phyloP scores from a whole-genome alignment of 2,888 invertebrate species.

The Pomacea canaliculata region DNA sequence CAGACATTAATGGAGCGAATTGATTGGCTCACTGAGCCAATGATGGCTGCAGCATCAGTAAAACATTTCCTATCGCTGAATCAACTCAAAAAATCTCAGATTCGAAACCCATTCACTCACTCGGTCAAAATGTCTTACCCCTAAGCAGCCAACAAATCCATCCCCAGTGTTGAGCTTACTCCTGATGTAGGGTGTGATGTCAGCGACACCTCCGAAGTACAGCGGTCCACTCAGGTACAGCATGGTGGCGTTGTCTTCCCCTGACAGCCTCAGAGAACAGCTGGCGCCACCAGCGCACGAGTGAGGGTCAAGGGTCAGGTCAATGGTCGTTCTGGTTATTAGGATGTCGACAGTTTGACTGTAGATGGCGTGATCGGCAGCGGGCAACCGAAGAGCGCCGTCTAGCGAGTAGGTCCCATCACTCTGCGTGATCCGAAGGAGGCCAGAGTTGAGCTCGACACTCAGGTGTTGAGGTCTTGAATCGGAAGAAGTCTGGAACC shows the following conservation, averaged over 20 bases:
- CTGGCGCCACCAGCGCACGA: constrained; percentile 32
- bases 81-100: too few species aligned
- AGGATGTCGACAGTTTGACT: constrained; percentile 40
- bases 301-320: constrained; percentile 44
- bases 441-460: constrained; percentile 38
- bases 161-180: constrained; percentile 46
- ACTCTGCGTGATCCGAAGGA: constrained; percentile 39
- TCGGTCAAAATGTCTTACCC: constrained; percentile 42
- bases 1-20: too few species aligned
- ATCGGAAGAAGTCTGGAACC: constrained; percentile 26
- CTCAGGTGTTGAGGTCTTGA: constrained; percentile 45
- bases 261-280: constrained; percentile 41
- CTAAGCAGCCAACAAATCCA: constrained; percentile 59
- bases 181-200: constrained; percentile 52
- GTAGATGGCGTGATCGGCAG: constrained; percentile 30
- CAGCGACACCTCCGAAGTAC: constrained; percentile 48
- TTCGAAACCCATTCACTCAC: too few species aligned
- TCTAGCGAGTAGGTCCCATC: constrained; percentile 37
- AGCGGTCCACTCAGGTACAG: constrained; percentile 38
- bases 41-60: too few species aligned
- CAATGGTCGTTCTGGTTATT: constrained; percentile 31
- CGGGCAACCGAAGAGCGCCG: constrained; percentile 30
- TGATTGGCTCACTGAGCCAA: too few species aligned
- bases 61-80: too few species aligned
- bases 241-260: constrained; percentile 28